Evolutionary conservation across 2,797 vertebrate species (phyloP), one percentile per base, ranked within the genome.

Genomic region (Rhincodon typus): DNA sequence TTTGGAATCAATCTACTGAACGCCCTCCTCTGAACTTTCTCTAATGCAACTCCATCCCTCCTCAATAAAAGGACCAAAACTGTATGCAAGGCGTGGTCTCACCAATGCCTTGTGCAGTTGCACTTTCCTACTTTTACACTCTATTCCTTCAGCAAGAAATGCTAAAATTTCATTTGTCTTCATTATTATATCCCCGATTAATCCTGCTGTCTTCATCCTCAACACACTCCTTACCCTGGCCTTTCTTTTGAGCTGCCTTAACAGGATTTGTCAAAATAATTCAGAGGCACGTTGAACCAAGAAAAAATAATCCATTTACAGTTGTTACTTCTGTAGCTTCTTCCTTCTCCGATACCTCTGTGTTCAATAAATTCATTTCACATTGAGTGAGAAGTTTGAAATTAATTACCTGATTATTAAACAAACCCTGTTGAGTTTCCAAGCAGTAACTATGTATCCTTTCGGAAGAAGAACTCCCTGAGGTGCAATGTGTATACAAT

Each of bases 401-500:
- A 93, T 93, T 93, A 93, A 93, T 93, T 93, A 69, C 66, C 66
- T 69, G 90, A 69, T 93, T 93, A 93, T 69, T 69, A 93, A 93
- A 93, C n/a, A 93, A 69, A 69, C n/a, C 90, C 66, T 42, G 90
- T 93, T 93, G 90, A 93, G 66, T 42, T 69, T 93, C 38, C 25
- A 21, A 69, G 90, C 66, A 67, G 2, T 67, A 67, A 91, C 57
- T 67, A 62, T 93, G 66, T n/a, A 93, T 93, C 90, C 62, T 93
- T 93, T 21, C n/a, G 27, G 38, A 93, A 66, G 42, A 93, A 93
- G 66, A 69, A 23, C 23, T 93, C 90, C 90, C 90, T 23, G 90
- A 93, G 90, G 90, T 25, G 90, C 12, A 69, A 0, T 12, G 66
- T 38, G 34, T 62, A 91, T 21, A 38, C 62, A 91, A n/a, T 91